A percentile compares a stretch with the other conserved stretches of the same genome.
Conservation (phyloP, 2,113 vertebrate genomes). For the Ameiurus melas region DNA sequence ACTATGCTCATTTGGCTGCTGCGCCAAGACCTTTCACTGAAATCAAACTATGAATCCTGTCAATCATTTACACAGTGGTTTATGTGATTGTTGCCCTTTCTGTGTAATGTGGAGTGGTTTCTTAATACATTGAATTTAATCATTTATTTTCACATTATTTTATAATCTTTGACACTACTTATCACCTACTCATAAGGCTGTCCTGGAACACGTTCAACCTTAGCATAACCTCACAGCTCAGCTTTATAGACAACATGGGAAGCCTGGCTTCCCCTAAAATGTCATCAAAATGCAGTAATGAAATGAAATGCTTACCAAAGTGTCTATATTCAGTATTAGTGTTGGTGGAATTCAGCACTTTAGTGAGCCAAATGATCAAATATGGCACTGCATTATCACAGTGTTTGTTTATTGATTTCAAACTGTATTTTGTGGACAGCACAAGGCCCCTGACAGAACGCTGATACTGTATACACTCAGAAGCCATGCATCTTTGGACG, state of each 20-base stretch:
- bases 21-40: not conserved
- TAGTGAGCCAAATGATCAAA: not conserved
- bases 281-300: no score
- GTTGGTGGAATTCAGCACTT: not conserved
- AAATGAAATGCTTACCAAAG: no score
- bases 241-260: not conserved
- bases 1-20: conserved; percentile 7
- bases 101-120: not conserved
- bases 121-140: not conserved
- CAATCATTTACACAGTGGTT: no score
- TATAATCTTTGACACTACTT: not conserved
- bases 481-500: no score
- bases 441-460: no score
- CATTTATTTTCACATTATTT: no score
- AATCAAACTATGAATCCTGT: not conserved
- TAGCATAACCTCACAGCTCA: not conserved
- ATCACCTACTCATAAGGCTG: not conserved
- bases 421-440: no score
- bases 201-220: not conserved
- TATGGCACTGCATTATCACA: no score
- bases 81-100: not conserved
- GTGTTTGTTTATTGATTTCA: no score
- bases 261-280: not conserved
- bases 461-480: no score
- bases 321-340: not conserved